Evolutionary conservation across 2,888 invertebrate species (phyloP).

Genomic region (Platycheirus rosarum): DNA sequence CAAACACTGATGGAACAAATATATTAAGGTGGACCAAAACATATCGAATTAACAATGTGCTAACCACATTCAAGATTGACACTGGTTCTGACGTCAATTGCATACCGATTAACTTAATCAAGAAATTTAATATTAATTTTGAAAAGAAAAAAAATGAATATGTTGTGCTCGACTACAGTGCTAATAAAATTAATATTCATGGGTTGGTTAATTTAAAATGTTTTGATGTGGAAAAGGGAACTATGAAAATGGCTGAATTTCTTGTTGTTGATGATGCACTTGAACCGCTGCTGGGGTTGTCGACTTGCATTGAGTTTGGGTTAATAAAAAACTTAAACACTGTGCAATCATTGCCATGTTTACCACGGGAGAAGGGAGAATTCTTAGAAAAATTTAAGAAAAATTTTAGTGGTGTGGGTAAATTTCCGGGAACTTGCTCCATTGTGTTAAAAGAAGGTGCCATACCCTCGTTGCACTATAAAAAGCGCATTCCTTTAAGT

Average conservation of each 20-base stretch:
- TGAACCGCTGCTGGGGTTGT: conserved; percentile 34
- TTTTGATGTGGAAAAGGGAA: conserved; percentile 23
- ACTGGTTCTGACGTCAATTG: conserved; percentile 6
- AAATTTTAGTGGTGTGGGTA: not conserved
- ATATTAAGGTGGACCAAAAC: not conserved
- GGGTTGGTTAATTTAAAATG: conserved; percentile 18
- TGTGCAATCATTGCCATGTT: not conserved
- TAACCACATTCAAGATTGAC: conserved; percentile 10
- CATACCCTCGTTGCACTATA: conserved; percentile 67
- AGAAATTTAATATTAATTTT: conserved; percentile 6
- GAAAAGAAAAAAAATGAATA: conserved; percentile 46
- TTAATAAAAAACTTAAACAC: conserved; percentile 32
- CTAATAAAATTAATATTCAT: conserved; percentile 61
- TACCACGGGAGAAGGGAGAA: too few relatives aligned
- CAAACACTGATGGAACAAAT: too few relatives aligned
- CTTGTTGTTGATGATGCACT: conserved; percentile 26
- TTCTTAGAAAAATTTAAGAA: too few relatives aligned
- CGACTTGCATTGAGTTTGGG: conserved; percentile 18
- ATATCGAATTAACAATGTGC: not conserved
- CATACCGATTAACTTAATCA: conserved; percentile 42
- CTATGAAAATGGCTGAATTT: conserved; percentile 31
- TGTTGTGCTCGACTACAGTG: conserved; percentile 60
- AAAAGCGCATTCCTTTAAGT: conserved; percentile 65
- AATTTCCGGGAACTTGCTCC: conserved; percentile 27
- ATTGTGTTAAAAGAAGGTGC: conserved; percentile 62